phyloP scores from a whole-genome alignment of 2,113 vertebrate species.

The Istiophorus platypterus region DNA sequence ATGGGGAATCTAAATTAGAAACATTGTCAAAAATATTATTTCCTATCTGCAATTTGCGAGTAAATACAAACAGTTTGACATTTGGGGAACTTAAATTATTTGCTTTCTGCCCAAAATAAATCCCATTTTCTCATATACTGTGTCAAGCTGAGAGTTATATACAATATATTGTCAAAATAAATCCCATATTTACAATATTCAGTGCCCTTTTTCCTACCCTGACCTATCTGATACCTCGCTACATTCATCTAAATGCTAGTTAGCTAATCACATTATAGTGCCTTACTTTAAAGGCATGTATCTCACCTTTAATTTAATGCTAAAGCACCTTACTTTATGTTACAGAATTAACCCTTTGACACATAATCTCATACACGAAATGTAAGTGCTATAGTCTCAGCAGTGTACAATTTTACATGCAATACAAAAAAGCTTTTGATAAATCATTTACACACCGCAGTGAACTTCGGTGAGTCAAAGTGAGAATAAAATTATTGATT shows the following conservation, averaged over 20 bases:
- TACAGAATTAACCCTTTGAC: constrained; percentile 66
- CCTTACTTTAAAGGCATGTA: constrained; percentile 33
- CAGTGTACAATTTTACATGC: background rate
- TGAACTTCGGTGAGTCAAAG: constrained; percentile 28
- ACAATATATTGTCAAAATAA: background rate
- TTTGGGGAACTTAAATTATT: background rate
- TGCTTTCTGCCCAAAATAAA: background rate
- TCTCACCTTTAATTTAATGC: constrained; percentile 51
- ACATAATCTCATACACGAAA: constrained; percentile 41
- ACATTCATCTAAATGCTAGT: constrained; percentile 39
- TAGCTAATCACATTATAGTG: constrained; percentile 36
- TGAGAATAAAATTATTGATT: constrained; percentile 29
- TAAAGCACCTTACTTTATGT: constrained; percentile 25
- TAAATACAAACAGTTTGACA: background rate
- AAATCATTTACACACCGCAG: constrained; percentile 4
- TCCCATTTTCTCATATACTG: background rate
- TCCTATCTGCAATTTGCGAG: too few species aligned
- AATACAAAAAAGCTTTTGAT: constrained; percentile 9
- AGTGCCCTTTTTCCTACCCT: background rate
- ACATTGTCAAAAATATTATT: too few species aligned
- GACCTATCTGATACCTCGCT: constrained; percentile 9
- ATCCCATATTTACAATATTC: constrained; percentile 5
- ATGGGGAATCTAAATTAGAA: constrained; percentile 14
- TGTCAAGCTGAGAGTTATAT: background rate
- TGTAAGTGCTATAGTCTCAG: constrained; percentile 9